A percentile compares a stretch with the other conserved stretches of the same genome.
Conservation (phyloP, 2,888 invertebrate genomes). For the Pandemis heparana region DNA sequence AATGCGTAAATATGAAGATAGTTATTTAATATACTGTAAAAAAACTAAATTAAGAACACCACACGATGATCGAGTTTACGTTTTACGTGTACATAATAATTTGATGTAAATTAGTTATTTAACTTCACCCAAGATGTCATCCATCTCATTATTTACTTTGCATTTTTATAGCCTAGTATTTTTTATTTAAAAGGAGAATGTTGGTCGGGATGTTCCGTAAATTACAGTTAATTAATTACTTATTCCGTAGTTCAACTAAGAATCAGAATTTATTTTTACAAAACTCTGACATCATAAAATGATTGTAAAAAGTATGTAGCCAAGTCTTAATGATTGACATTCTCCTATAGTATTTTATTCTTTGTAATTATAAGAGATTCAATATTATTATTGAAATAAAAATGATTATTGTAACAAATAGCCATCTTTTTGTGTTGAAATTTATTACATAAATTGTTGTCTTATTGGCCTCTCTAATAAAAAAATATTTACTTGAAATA, state of each 20-base stretch:
- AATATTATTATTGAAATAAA: slow-evolving; percentile 50
- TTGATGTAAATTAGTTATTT: slow-evolving; percentile 50
- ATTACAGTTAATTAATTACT: slow-evolving; percentile 11
- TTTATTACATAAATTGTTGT: slow-evolving; percentile 58
- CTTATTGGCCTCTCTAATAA: slow-evolving; percentile 82
- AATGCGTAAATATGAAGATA: slow-evolving; percentile 42
- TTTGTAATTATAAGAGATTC: slow-evolving; percentile 68
- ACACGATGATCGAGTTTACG: slow-evolving; percentile 38
- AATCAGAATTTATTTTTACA: neutral
- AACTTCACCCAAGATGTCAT: slow-evolving; percentile 63
- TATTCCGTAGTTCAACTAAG: slow-evolving; percentile 22
- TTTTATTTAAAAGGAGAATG: slow-evolving; percentile 40
- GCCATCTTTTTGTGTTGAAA: slow-evolving; percentile 69
- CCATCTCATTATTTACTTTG: slow-evolving; percentile 60
- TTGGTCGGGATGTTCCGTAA: slow-evolving; percentile 26
- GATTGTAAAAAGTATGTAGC: slow-evolving; percentile 29
- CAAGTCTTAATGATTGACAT: slow-evolving; percentile 26
- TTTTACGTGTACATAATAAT: slow-evolving; percentile 43
- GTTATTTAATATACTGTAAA: slow-evolving; percentile 43
- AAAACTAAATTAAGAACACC: slow-evolving; percentile 40
- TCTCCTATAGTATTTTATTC: slow-evolving; percentile 45
- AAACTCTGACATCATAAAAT: slow-evolving; percentile 26
- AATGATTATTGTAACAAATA: slow-evolving; percentile 61
- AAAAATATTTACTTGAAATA: slow-evolving; percentile 74
- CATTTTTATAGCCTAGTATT: slow-evolving; percentile 43